Percentiles rank a stretch among this genome's conserved stretches.
phyloP scores from a whole-genome alignment of 2,888 invertebrate genomes.

The Bellardia bayeri region DNA sequence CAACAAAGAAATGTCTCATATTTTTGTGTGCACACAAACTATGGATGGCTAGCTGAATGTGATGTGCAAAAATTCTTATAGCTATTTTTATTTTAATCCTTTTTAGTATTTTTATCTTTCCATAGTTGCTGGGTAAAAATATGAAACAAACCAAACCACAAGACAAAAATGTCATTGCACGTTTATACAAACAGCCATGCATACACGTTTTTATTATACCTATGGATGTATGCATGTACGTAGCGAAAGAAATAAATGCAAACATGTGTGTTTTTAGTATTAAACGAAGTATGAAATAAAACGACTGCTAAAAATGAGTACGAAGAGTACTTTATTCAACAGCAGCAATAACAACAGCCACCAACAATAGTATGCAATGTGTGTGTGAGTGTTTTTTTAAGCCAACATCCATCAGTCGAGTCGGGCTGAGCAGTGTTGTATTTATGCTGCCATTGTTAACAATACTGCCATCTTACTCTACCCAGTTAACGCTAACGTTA shows the following conservation, averaged over 20 bases:
- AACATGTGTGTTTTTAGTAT: not conserved
- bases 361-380: slow-evolving; percentile 1
- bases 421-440: not conserved
- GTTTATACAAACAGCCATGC: not conserved
- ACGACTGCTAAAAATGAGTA: not conserved
- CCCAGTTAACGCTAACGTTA: not conserved
- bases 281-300: not conserved
- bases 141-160: not conserved
- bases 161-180: slow-evolving; percentile 62
- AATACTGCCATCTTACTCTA: not conserved
- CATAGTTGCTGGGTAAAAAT: slow-evolving; percentile 37
- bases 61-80: slow-evolving; percentile 68
- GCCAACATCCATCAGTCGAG: slow-evolving; percentile 16
- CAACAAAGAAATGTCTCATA: slow-evolving; percentile 69
- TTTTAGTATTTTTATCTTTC: slow-evolving; percentile 35
- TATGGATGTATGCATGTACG: no score
- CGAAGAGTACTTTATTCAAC: slow-evolving; percentile 40
- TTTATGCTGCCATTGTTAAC: slow-evolving; percentile 30
- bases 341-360: not conserved
- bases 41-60: not conserved
- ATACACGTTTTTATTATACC: no score
- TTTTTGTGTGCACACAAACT: slow-evolving; percentile 33
- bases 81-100: slow-evolving; percentile 41
- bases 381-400: not conserved
- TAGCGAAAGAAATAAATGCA: not conserved